Conservation (phyloP, 1,140 invertebrate genomes). For the Diuraphis noxia region DNA sequence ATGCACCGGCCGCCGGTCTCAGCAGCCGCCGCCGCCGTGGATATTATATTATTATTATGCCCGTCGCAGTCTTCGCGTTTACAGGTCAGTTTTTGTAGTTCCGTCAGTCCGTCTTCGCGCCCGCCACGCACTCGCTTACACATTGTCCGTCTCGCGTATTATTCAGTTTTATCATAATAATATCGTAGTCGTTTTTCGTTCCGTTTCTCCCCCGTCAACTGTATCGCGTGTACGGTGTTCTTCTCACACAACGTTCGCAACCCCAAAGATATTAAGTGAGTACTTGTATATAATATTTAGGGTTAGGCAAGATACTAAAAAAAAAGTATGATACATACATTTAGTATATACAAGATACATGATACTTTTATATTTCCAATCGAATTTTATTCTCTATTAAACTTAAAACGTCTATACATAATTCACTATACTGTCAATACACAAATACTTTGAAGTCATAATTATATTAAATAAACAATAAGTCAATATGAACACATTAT, state of each 20-base stretch:
- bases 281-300: no score
- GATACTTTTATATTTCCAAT: no score
- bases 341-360: no score
- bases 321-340: no score
- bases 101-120: conserved; percentile 26
- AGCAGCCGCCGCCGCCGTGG: not conserved
- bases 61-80: conserved; percentile 39
- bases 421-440: no score
- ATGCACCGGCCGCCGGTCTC: conserved; percentile 10
- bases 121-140: not conserved
- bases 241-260: not conserved
- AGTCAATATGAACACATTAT: no score
- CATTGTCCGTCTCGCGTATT: not conserved
- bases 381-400: no score
- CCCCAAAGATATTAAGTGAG: conserved; percentile 25
- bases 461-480: no score
- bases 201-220: not conserved
- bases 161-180: not conserved
- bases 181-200: not conserved
- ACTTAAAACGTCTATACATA: no score
- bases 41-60: conserved; percentile 20
- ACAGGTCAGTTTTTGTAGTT: conserved; percentile 44
- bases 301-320: no score
- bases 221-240: conserved; percentile 38
- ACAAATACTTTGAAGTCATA: no score